Conservation (phyloP, 92 coral and sea anemone genomes). For the Zoanthus solanderi region DNA sequence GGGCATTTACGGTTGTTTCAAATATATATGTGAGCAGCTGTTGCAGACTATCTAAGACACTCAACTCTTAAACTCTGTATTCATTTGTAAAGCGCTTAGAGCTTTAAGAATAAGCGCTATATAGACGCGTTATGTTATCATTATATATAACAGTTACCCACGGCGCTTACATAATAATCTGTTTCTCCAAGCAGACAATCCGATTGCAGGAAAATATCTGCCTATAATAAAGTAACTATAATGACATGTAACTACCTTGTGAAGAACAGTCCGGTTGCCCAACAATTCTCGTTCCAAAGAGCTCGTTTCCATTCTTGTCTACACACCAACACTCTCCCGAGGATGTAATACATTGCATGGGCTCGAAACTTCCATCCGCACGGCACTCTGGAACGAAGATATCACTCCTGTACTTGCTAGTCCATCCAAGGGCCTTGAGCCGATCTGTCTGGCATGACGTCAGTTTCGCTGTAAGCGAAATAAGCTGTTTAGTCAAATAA, state of each 20-base stretch:
- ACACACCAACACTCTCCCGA: conserved; percentile 97
- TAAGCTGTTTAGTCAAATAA: not conserved
- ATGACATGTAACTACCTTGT: conserved; percentile 55
- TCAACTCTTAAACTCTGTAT: no score
- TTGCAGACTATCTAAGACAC: no score
- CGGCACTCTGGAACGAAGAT: conserved; percentile 85
- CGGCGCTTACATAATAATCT: no score
- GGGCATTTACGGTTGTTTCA: no score
- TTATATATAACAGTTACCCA: no score
- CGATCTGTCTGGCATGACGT: conserved; percentile 81
- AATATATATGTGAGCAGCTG: no score
- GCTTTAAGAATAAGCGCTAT: no score
- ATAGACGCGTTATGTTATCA: no score
- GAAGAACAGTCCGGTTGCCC: conserved; percentile 79
- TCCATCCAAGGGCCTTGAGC: conserved; percentile 81
- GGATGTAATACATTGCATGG: conserved; percentile 84
- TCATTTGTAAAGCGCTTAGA: no score
- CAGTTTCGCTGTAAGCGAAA: conserved; percentile 58
- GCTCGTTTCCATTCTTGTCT: conserved; percentile 88
- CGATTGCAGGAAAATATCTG: no score
- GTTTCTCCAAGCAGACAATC: no score
- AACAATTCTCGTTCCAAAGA: conserved; percentile 69
- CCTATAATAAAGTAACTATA: no score
- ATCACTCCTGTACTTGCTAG: conserved; percentile 60
- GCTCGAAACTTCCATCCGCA: conserved; percentile 84